A percentile compares a stretch with the other conserved stretches of the same genome.
phyloP scores from a whole-genome alignment of 1,140 invertebrate species.

The Heterodera carotae region DNA sequence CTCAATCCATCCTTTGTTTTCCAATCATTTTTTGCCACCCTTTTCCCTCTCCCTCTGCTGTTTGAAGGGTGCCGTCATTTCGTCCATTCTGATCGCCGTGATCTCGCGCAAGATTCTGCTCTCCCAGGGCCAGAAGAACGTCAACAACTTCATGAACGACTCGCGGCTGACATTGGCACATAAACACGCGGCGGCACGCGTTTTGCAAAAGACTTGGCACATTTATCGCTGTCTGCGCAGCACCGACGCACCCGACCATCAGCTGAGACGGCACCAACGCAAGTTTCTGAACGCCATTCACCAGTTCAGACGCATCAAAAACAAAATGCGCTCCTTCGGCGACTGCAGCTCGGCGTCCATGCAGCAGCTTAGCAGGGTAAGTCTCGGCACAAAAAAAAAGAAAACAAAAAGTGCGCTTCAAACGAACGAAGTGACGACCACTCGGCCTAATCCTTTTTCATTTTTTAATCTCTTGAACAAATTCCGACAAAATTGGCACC shows the following conservation, averaged over 20 bases:
- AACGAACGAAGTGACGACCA: too few species aligned
- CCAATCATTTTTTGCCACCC: too few species aligned
- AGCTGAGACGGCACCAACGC: slow-evolving; percentile 56
- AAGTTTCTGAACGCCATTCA: slow-evolving; percentile 63
- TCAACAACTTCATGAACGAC: slow-evolving; percentile 65
- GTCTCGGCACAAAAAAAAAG: slow-evolving; percentile 15
- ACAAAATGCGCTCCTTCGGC: slow-evolving; percentile 61
- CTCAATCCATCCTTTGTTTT: too few species aligned
- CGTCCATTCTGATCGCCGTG: slow-evolving; percentile 64
- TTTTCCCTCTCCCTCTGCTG: too few species aligned
- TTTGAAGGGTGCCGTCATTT: slow-evolving; percentile 64
- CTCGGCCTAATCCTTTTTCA: too few species aligned
- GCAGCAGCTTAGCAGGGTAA: slow-evolving; percentile 61
- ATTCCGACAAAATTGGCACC: too few species aligned
- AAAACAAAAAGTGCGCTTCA: too few species aligned
- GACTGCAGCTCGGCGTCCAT: slow-evolving; percentile 55
- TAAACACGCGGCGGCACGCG: slow-evolving; percentile 61
- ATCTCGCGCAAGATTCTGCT: slow-evolving; percentile 63
- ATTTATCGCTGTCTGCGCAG: slow-evolving; percentile 60
- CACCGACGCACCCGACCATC: slow-evolving; percentile 45
- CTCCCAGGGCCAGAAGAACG: slow-evolving; percentile 57
- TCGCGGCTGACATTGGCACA: slow-evolving; percentile 57
- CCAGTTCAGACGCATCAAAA: slow-evolving; percentile 62
- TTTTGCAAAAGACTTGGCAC: slow-evolving; percentile 64
- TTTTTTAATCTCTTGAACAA: too few species aligned